Base-by-base conservation (phyloP, 1,140 invertebrate species). In the Macrosteles quadrilineatus region DNA sequence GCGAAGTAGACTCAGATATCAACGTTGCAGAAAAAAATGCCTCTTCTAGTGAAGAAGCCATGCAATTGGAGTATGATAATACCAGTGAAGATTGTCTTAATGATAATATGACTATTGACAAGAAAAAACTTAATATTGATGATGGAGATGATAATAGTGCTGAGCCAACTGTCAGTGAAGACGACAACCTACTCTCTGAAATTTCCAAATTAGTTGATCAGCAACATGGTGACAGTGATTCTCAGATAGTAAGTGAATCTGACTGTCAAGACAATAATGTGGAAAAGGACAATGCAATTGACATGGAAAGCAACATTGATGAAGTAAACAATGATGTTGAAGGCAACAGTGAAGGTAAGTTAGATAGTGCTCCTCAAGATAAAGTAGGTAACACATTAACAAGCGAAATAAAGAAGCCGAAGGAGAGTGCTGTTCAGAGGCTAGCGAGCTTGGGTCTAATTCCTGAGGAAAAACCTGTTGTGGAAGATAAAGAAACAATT, bases 181-280 rank as follows among this genome's bases (percentile, higher is more conserved):
- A 50, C n/a, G 47, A 50, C 6, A n/a, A 19, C 3, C 47, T 50
- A 6, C 47, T 50, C 6, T 50, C 47, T 50, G 47, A 50, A 50
- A 50, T 50, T 9, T 50, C 47, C n/a, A n/a, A 50, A n/a, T 50
- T 50, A 50, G 47, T 50, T n/a, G 47, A 50, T 50, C 4, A 50
- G 4, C 4, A 19, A 50, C 21, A 50, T 50, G 21, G 47, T 50
- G 47, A n/a, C n/a, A n/a, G n/a, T n/a, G n/a, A n/a, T n/a, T n/a
- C n/a, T n/a, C 3, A 50, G 17, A n/a, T 9, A 11, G 21, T n/a
- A 4, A 50, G 6, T 50, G 47, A 23, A 50, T 6, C 21, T n/a
- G 3, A 19, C 3, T 3, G 17, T 3, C 47, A 50, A n/a, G 47
- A 19, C 6, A n/a, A 19, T 4, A 50, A 50, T 23, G 6, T 23